phyloP scores from a whole-genome alignment of 2,113 vertebrate genomes.

The Silurus meridionalis region DNA sequence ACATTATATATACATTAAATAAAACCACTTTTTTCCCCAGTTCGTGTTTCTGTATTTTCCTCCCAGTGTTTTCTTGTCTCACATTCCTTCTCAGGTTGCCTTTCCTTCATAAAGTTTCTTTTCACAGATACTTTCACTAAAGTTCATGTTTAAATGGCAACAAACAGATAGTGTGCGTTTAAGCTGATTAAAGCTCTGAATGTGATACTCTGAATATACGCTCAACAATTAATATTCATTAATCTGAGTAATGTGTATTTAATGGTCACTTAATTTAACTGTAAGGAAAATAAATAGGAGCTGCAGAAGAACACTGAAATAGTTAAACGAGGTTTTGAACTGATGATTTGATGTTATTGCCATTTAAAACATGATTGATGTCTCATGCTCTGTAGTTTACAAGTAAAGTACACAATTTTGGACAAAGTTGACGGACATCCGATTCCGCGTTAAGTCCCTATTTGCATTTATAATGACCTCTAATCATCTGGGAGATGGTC shows the following conservation, averaged over 20 bases:
- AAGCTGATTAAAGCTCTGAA: neutral
- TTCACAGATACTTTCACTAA: slow-evolving; percentile 30
- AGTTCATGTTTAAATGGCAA: slow-evolving; percentile 8
- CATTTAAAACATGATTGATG: too few species aligned
- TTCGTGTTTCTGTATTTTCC: neutral
- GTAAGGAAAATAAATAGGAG: neutral
- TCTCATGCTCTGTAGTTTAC: too few species aligned
- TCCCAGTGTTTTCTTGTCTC: neutral
- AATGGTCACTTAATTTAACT: neutral
- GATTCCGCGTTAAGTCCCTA: too few species aligned
- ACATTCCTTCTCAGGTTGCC: neutral
- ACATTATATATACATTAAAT: neutral
- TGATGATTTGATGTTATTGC: too few species aligned
- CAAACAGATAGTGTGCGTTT: too few species aligned
- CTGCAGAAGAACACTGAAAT: neutral
- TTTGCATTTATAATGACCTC: too few species aligned
- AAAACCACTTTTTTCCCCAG: neutral
- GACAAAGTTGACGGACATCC: too few species aligned
- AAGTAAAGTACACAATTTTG: too few species aligned
- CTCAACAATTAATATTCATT: neutral
- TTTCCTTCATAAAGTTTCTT: slow-evolving; percentile 14
- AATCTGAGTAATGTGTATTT: neutral
- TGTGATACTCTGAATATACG: too few species aligned
- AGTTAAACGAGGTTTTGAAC: too few species aligned
- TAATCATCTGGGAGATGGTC: too few species aligned